Conservation (phyloP, 2,797 vertebrate genomes). For the Muscicapa comitata region DNA sequence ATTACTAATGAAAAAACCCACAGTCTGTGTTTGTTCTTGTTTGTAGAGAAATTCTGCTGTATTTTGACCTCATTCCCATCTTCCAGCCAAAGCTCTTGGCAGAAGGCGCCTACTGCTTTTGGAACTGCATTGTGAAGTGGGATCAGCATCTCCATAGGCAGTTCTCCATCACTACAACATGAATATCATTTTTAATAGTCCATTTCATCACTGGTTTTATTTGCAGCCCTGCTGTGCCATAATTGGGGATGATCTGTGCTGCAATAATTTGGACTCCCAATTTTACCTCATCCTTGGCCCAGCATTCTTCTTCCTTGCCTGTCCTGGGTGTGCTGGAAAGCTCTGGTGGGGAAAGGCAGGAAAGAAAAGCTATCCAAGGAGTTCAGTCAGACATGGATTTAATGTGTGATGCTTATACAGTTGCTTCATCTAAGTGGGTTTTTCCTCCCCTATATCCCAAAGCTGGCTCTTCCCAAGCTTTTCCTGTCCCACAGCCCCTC, state of each 20-base stretch:
- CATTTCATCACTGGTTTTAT: background rate
- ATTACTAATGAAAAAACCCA: background rate
- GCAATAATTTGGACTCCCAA: background rate
- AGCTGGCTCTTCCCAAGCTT: background rate
- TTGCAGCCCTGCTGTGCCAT: background rate
- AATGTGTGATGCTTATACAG: background rate
- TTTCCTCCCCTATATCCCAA: background rate
- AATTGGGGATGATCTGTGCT: background rate
- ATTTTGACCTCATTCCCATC: constrained; percentile 4
- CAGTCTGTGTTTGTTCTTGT: background rate
- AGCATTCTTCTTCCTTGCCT: background rate
- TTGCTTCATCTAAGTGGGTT: background rate
- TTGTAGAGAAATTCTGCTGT: background rate
- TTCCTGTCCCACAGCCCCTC: background rate
- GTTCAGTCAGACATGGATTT: background rate
- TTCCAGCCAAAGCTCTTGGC: constrained; percentile 3
- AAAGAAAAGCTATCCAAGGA: background rate
- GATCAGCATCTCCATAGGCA: background rate
- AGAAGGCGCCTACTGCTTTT: background rate
- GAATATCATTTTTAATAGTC: background rate
- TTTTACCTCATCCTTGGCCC: background rate
- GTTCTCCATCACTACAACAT: background rate
- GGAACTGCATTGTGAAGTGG: background rate
- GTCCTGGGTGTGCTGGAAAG: background rate
- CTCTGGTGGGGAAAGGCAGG: background rate